Conservation (phyloP, 2,113 vertebrate species). For the Nycticorax nycticorax region DNA sequence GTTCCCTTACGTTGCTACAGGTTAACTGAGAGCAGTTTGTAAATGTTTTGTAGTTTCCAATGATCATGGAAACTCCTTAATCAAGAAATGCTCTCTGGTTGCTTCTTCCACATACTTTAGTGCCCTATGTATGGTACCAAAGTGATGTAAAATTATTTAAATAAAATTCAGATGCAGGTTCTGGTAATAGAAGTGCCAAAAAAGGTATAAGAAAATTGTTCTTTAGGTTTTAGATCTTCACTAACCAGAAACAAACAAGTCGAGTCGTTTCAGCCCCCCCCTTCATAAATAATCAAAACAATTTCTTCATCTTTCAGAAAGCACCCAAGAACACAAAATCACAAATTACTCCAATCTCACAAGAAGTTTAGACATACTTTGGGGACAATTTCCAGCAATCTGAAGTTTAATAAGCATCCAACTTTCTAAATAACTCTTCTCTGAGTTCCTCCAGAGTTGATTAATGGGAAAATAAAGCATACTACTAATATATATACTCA, state of each 20-base stretch:
- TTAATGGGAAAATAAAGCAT: background rate
- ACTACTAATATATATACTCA: rapidly evolving
- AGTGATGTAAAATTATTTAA: background rate
- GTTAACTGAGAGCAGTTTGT: background rate
- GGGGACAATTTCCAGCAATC: background rate
- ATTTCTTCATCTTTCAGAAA: background rate
- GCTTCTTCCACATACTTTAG: background rate
- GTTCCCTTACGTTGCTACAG: background rate
- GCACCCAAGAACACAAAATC: background rate
- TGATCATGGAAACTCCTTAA: background rate
- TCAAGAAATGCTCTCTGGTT: background rate
- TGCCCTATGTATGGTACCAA: rapidly evolving
- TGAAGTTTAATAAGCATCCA: background rate
- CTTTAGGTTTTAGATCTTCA: background rate
- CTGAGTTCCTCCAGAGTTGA: background rate
- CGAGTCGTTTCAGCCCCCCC: background rate
- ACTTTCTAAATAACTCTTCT: background rate
- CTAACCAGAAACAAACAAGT: background rate
- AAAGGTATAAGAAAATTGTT: background rate
- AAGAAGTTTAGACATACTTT: background rate
- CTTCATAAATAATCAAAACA: background rate
- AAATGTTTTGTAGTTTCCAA: background rate
- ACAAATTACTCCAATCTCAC: background rate
- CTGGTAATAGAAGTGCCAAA: background rate
- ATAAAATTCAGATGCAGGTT: background rate